Conservation (phyloP, 92 coral and sea anemone genomes). For the Paragorgia papillata region DNA sequence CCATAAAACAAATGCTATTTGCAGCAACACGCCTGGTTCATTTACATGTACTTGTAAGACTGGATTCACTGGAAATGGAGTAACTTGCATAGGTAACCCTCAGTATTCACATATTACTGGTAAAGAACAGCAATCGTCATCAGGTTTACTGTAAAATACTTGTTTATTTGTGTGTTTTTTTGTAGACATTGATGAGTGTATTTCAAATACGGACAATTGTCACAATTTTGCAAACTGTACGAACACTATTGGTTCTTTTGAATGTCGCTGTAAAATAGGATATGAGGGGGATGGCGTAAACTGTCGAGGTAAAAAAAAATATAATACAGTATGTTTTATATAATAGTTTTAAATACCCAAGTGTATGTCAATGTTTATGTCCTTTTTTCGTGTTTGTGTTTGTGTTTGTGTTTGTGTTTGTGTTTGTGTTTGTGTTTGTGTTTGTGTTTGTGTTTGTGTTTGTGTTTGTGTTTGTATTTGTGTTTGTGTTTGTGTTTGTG, state of each 20-base stretch:
- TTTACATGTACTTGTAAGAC: constrained; percentile 27
- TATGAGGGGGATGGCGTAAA: constrained; percentile 44
- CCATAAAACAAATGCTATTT: neutral
- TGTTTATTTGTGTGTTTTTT: neutral
- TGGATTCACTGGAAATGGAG: constrained; percentile 62
- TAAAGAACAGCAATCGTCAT: too few species aligned
- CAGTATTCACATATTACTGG: neutral
- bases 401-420: too few species aligned
- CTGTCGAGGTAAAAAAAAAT: constrained; percentile 43
- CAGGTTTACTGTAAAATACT: too few species aligned
- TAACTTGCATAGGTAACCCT: constrained; percentile 45
- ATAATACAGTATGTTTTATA: neutral
- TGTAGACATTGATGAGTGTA: constrained; percentile 57
- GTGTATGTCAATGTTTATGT: too few species aligned
- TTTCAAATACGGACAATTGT: constrained; percentile 18
- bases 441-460: too few species aligned
- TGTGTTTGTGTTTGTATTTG: too few species aligned
- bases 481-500: too few species aligned
- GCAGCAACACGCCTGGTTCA: neutral
- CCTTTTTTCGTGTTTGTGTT: too few species aligned
- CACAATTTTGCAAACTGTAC: constrained; percentile 41
- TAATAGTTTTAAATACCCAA: neutral
- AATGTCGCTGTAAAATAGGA: constrained; percentile 45
- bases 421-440: too few species aligned
- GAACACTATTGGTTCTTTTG: constrained; percentile 44